Base-by-base conservation (phyloP, 2,113 vertebrate species). In the Rhea americana region DNA sequence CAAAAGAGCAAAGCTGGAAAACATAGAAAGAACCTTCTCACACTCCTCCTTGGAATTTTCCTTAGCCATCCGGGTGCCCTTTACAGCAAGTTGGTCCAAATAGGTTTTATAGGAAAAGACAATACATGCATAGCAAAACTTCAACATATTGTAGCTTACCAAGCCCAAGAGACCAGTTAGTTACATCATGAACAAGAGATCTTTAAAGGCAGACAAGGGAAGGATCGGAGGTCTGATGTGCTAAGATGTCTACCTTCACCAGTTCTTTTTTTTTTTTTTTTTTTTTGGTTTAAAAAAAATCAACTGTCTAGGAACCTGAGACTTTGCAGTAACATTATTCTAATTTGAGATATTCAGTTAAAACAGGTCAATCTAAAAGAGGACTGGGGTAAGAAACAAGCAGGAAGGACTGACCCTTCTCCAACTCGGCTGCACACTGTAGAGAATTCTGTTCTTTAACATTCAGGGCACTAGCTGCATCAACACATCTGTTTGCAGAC, bases 21-120 rank as follows among this genome's bases (percentile, higher is more conserved):
- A 63, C 47, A 65, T 41, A 75, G 56, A 79, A n/a, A 32, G 71
- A 81, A 86, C 83, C 86, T 74, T 76, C 68, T 25, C 79, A 96
- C 82, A 76, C 80, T 96, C 88, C 90, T 94, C 90, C 74, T 93
- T 95, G 95, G 70, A 41, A 62, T 88, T 94, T 84, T 58, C 95
- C 88, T 68, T 85, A 82, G 85, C 82, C 94, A 91, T 58, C 62
- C 30, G 14, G 37, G 70, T 73, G 85, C 80, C 90, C 88, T 75
- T 91, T 8, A 8, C 24, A 55, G 1, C 91, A 76, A 88, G 70
- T 12, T 35, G 73, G 68, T 92, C 90, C 91, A 81, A 48, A 61
- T 83, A 88, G 93, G 83, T 70, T 95, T 89, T 51, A 71, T 17
- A 89, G 79, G 81, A 86, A 95, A 87, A 93, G 91, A 82, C 91